A percentile compares a stretch with the other conserved stretches of the same genome.
phyloP scores from a whole-genome alignment of 1,140 invertebrate genomes.

The Leucophenga varia region DNA sequence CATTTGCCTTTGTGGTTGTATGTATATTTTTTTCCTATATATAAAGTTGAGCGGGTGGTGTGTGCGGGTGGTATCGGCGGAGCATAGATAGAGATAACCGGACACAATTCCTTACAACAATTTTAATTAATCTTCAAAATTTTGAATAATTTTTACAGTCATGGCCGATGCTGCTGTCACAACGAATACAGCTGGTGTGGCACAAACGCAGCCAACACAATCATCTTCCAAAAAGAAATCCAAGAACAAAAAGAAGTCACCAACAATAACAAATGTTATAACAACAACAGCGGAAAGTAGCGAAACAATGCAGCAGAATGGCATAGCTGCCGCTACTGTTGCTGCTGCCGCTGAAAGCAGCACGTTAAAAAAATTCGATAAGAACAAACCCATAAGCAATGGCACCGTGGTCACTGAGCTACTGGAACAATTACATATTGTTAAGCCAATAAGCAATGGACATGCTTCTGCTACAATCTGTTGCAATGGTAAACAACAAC shows the following conservation, averaged over 20 bases:
- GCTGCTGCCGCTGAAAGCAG: not conserved
- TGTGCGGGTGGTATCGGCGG: slow-evolving; percentile 1
- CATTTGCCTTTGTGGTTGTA: no score
- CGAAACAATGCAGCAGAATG: slow-evolving; percentile 10
- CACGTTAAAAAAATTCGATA: not conserved
- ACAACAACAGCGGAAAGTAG: no score
- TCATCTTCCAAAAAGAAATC: slow-evolving; percentile 32
- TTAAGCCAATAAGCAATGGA: no score
- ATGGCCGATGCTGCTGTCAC: slow-evolving; percentile 34
- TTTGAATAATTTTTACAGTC: slow-evolving; percentile 3
- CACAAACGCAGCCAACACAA: slow-evolving; percentile 22
- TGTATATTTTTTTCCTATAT: not conserved
- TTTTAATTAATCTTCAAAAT: no score
- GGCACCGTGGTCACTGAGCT: no score
- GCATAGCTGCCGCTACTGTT: not conserved
- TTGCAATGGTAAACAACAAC: no score
- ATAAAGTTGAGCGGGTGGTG: not conserved
- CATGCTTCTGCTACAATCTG: no score
- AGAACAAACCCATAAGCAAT: no score
- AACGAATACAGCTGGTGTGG: no score
- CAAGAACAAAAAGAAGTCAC: slow-evolving; percentile 39
- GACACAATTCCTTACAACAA: no score
- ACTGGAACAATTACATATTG: no score
- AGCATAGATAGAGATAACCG: no score
- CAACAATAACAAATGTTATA: slow-evolving; percentile 18